phyloP scores from a whole-genome alignment of 2,797 vertebrate genomes.

The Perodicticus potto region DNA sequence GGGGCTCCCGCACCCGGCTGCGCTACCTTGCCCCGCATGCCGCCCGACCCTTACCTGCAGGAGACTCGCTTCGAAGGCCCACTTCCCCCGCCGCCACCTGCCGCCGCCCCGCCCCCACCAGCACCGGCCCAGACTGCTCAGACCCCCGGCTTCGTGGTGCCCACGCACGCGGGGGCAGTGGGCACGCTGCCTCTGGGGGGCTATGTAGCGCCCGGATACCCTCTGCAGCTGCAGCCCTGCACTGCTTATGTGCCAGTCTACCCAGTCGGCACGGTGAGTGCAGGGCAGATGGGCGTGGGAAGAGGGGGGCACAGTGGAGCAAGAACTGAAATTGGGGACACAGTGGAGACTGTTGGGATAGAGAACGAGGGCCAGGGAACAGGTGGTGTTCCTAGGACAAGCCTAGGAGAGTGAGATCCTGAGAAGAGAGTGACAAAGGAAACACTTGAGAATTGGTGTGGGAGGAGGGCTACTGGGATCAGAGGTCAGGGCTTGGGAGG shows the following conservation, averaged over 20 bases:
- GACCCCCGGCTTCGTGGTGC: conserved; percentile 94
- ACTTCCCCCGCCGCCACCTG: conserved; percentile 87
- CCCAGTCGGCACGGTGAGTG: conserved; percentile 94
- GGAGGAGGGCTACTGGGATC: too few relatives aligned
- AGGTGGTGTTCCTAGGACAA: neutral
- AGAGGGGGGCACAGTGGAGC: neutral
- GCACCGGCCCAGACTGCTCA: conserved; percentile 81
- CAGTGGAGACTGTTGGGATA: neutral
- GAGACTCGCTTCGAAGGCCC: conserved; percentile 87
- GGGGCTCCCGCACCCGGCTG: conserved; percentile 80
- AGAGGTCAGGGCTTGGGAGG: neutral
- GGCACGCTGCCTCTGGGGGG: conserved; percentile 91
- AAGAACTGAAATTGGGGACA: neutral
- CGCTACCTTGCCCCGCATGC: conserved; percentile 85
- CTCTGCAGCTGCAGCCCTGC: conserved; percentile 96
- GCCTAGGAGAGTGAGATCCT: neutral
- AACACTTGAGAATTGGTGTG: neutral
- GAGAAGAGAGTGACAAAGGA: neutral
- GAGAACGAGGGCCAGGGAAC: neutral
- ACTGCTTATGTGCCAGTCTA: conserved; percentile 96
- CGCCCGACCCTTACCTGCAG: conserved; percentile 86
- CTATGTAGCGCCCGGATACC: conserved; percentile 94
- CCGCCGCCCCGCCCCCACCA: conserved; percentile 87
- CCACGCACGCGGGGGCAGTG: conserved; percentile 91
- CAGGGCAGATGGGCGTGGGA: neutral